Evolutionary conservation across 2,888 invertebrate genomes (phyloP), one percentile per base, ranked within the genome.

Genomic region (Drosophila melanosoma): DNA sequence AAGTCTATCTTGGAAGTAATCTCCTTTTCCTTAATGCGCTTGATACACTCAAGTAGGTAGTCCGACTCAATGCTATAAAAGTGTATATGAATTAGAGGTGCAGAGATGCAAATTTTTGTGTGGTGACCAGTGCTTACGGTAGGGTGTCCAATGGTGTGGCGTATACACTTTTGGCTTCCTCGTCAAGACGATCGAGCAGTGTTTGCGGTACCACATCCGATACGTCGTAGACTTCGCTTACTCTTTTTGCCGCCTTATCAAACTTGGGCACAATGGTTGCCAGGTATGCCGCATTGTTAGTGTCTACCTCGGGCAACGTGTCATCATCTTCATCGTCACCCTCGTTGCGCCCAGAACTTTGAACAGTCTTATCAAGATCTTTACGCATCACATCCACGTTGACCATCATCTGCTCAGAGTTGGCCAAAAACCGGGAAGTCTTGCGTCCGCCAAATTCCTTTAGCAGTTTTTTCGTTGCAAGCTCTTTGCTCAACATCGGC

Each of bases 371-470:
- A 7, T 92, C 88, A 12, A 93, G 69, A 35, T 92, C 91, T 3
- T 89, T 79, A 20, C 91, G 90, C 12, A 93, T 71, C 3, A 92
- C 79, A 48, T 91, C 89, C 29, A 93, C 80, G 58, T 90, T 91
- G 35, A 93, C 82, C 73, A 84, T 81, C 89, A 91, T 92, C 59
- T 91, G 82, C 48, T 92, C 89, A 2, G 60, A 72, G 35, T 89
- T 91, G 26, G 83, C 79, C 2, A 90, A 57, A 53, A 35, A 81
- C 8, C 92, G 90, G 1, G 85, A 79, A 0, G 91, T 89, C 51
- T 82, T 91, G 10, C 92, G 90, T 0, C 93, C 92, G 15, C 93
- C 92, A 59, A 92, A 93, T 38, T 91, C 86, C 20, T 91, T 92
- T 2, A 91, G 69, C 1, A 91, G 49, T n/a, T 83, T 76, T 32